Evolutionary conservation across 1,140 invertebrate species (phyloP), one percentile per base, ranked within the genome.

Genomic region (Zophobas atratus): DNA sequence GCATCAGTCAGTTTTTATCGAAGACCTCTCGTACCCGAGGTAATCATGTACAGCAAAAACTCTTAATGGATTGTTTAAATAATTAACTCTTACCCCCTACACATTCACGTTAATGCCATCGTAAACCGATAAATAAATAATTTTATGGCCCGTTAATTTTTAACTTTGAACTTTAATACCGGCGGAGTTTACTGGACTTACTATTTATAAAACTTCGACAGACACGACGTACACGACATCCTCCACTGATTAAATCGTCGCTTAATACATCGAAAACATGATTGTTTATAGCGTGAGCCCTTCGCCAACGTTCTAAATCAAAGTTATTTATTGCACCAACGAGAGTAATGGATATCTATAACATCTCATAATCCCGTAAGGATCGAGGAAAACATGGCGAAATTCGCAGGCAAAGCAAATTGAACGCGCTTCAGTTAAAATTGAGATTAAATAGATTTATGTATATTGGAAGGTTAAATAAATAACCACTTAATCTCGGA

Each of bases 261-360:
- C 20, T 20, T 20, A 20, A 20, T 20, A 20, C 6, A 20, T 2
- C n/a, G n/a, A 2, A 51, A 20, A 51, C n/a, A 51, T 51, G 4
- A 67, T 43, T 33, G 39, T 67, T 67, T 67, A 67, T 41, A 8
- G 60, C 8, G 1, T 67, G 38, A 67, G 8, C 1, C 60, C 39
- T 67, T 67, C 6, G 43, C 33, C 20, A 33, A 1, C 20, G 33
- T 46, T 67, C 60, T 67, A 46, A 67, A 67, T 67, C 60, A 67
- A 67, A 67, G 46, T 67, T 36, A 67, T 67, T n/a, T 67, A 67
- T 46, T 4, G 32, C 60, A 43, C 60, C 20, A 32, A 20, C 1
- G 60, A 39, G 60, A 39, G 39, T 43, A 67, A 67, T 32, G n/a
- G n/a, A 67, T 41, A 41, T 67, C 60, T 6, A 55, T 43, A 67